Conservation (phyloP, 2,888 invertebrate genomes). For the Sarcophaga rosellei region DNA sequence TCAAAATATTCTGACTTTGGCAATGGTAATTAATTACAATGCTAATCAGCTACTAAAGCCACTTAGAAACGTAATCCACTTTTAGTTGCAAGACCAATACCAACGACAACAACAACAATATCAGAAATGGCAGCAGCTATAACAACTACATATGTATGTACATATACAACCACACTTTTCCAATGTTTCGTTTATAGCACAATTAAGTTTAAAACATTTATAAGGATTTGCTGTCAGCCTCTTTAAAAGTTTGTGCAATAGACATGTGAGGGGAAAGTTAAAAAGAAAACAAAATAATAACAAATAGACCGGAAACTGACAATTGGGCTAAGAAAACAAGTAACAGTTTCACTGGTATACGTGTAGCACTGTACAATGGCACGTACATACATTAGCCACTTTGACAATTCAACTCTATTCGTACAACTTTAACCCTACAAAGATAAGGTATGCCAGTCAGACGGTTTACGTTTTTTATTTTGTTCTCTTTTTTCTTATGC, state of each 20-base stretch:
- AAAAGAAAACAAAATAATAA: slow-evolving; percentile 32
- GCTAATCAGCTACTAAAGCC: slow-evolving; percentile 60
- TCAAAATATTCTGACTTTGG: slow-evolving; percentile 48
- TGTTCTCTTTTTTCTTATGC: too few species aligned
- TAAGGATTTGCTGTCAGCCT: slow-evolving; percentile 42
- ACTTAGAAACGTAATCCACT: slow-evolving; percentile 54
- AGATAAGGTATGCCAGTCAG: too few species aligned
- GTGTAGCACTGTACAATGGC: too few species aligned
- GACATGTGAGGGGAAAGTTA: slow-evolving; percentile 37
- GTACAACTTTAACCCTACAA: too few species aligned
- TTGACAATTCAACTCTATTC: too few species aligned
- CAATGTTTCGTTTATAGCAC: slow-evolving; percentile 54
- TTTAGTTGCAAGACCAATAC: slow-evolving; percentile 25
- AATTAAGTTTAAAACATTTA: slow-evolving; percentile 60
- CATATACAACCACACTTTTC: slow-evolving; percentile 29
- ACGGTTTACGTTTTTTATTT: too few species aligned
- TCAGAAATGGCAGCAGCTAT: not conserved
- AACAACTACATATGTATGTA: too few species aligned
- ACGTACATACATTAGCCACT: too few species aligned
- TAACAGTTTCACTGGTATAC: not conserved
- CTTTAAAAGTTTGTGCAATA: slow-evolving; percentile 20
- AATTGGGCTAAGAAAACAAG: slow-evolving; percentile 42
- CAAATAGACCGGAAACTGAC: slow-evolving; percentile 48
- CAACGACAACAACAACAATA: not conserved
- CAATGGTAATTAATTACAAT: slow-evolving; percentile 62